Evolutionary conservation across 2,797 vertebrate genomes (phyloP).

Genomic region (Poliocrania exsul): DNA sequence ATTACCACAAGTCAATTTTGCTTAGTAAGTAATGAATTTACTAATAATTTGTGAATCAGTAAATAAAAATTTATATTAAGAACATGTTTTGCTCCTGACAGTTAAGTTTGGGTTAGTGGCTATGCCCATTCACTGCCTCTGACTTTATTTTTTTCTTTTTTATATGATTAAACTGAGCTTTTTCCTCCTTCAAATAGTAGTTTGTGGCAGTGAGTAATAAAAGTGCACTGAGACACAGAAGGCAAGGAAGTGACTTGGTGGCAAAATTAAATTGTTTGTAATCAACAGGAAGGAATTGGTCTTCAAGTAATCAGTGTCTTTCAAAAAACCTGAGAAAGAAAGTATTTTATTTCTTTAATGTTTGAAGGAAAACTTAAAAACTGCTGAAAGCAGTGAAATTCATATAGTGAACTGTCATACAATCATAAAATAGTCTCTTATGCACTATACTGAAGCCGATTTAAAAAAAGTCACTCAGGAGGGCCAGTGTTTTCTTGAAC

Average conservation of each 20-base stretch:
- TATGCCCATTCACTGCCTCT: slow-evolving; percentile 2
- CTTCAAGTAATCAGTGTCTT: not conserved
- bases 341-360: not conserved
- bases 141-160: slow-evolving; percentile 21
- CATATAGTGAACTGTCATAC: not conserved
- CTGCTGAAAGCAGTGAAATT: not conserved
- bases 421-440: not conserved
- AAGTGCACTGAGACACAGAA: not conserved
- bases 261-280: slow-evolving; percentile 1
- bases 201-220: not conserved
- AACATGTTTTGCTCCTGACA: not conserved
- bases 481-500: slow-evolving; percentile 13
- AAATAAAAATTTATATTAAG: not conserved
- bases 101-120: not conserved
- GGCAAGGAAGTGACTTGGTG: not conserved
- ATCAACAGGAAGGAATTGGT: not conserved
- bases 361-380: not conserved
- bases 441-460: not conserved
- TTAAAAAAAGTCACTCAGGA: not conserved
- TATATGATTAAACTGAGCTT: not conserved
- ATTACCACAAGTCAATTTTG: not conserved
- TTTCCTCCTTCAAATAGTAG: not conserved
- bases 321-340: not conserved
- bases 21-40: not conserved
- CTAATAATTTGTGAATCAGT: not conserved